phyloP scores from a whole-genome alignment of 2,888 invertebrate species.

The Cordilura impudica region DNA sequence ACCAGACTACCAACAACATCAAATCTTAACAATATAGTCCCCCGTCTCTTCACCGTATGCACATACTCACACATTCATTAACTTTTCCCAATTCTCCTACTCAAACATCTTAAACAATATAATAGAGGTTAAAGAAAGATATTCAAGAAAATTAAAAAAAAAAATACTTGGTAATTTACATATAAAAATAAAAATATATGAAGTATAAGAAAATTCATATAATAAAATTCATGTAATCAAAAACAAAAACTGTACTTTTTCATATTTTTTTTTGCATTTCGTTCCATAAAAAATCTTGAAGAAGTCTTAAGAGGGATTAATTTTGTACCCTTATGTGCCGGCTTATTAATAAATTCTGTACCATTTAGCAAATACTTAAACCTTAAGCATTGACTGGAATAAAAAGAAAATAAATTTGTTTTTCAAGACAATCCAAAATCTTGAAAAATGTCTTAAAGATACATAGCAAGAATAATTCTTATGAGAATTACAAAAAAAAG shows the following conservation, averaged over 20 bases:
- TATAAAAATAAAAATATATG: not conserved
- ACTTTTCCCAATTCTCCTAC: not conserved
- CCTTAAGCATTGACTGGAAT: slow-evolving; percentile 15
- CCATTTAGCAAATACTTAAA: slow-evolving; percentile 34
- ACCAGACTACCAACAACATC: not conserved
- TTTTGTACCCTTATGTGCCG: slow-evolving; percentile 5
- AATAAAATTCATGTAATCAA: too few species aligned
- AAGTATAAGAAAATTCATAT: too few species aligned
- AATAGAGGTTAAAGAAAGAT: not conserved
- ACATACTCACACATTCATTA: slow-evolving; percentile 26
- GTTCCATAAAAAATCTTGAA: not conserved
- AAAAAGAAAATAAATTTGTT: not conserved
- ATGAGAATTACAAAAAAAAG: slow-evolving; percentile 7
- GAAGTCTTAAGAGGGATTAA: slow-evolving; percentile 8
- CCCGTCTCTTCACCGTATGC: not conserved
- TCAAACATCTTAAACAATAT: not conserved
- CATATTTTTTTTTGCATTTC: not conserved
- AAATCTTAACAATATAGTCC: slow-evolving; percentile 17
- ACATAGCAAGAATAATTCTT: not conserved
- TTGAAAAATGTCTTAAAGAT: not conserved
- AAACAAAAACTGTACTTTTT: not conserved
- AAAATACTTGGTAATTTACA: not conserved
- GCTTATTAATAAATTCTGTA: not conserved
- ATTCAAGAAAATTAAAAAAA: not conserved
- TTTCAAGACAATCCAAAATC: not conserved